Base-by-base conservation (phyloP, 1,140 invertebrate genomes). In the Cyclina sinensis region DNA sequence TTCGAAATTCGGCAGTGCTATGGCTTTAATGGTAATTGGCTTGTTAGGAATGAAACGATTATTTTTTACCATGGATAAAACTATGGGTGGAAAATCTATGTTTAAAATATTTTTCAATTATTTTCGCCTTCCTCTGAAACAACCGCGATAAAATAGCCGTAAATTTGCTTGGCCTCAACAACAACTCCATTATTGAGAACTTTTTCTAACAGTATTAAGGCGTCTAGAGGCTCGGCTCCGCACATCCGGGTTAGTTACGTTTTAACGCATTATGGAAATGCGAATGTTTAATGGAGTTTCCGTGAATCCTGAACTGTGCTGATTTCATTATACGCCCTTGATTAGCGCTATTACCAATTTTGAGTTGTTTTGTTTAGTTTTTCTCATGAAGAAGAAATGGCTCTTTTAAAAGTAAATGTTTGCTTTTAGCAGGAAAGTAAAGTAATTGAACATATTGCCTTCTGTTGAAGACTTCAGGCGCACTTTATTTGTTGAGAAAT, bases 191-290 rank as follows among this genome's bases (percentile, higher is more conserved):
- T 78, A 48, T 51, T 78, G 43, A 78, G 48, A 78, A 51, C 74
- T 78, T 18, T 43, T 78, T 78, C 43, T 39, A 78, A 78, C n/a
- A 78, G 39, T 70, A 70, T 70, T 78, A 78, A 54, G 74, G 74
- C 74, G 74, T 30, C 74, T 78, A 11, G 5, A 21, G 32, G 39
- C n/a, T 21, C 30, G 21, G 7, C 39, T 35, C 48, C n/a, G 3
- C 14, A 51, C 27, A 51, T 78, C 74, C 74, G 74, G 74, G 48
- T 21, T 51, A 48, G n/a, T 78, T 48, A 37, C 48, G 24, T 51
- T 78, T 43, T 37, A 74, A 21, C 5, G 43, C 70, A 74, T 39
- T 74, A 39, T 74, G 35, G 39, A 78, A 78, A 78, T 78, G 74
- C 27, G 74, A 54, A 24, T 16, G 43, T 48, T 78, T 78, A 78